Base-by-base conservation (phyloP, 2,113 vertebrate genomes). In the Echinops telfairi region DNA sequence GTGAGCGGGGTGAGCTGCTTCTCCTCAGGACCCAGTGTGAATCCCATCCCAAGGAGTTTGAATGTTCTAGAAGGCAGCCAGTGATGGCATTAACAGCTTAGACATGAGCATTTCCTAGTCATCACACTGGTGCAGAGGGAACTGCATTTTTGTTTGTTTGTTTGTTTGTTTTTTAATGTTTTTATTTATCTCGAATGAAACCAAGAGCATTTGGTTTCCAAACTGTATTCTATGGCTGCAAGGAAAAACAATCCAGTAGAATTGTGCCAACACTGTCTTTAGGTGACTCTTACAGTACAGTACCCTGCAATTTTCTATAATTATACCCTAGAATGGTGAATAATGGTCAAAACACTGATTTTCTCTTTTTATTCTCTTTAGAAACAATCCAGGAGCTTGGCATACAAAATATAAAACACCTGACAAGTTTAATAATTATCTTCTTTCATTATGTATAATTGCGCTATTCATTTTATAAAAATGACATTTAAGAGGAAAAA, bases 281-380 rank as follows among this genome's bases (percentile, higher is more conserved):
- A 88, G 53, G 95, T 92, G 86, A 97, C 94, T 36, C 31, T 64
- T 90, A 92, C 4, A 68, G 73, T 93, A 60, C 96, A 97, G 93
- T 86, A 97, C 27, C 19, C 90, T 96, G 77, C 11, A 94, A 84
- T 97, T 23, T 94, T 96, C 2, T 91, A 53, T 90, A 96, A 95
- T 95, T 97, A 86, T 78, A 95, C n/a, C 57, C 27, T n/a, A 8
- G 95, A 96, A 95, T 66, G 60, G 27, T 95, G 36, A 23, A 92
- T 95, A 97, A 96, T 89, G 57, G 88, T 97, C 94, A 97, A 98
- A 98, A 97, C 92, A 97, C 87, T 94, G 78, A 94, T 78, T 91
- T 95, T 94, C 89, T 95, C 29, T 92, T 70, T 95, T 94, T 88
- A 83, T 96, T 95, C 84, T 96, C 79, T 96, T 96, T 84, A 71